Evolutionary conservation across 2,113 vertebrate genomes (phyloP).

Genomic region (Noturus placidus): DNA sequence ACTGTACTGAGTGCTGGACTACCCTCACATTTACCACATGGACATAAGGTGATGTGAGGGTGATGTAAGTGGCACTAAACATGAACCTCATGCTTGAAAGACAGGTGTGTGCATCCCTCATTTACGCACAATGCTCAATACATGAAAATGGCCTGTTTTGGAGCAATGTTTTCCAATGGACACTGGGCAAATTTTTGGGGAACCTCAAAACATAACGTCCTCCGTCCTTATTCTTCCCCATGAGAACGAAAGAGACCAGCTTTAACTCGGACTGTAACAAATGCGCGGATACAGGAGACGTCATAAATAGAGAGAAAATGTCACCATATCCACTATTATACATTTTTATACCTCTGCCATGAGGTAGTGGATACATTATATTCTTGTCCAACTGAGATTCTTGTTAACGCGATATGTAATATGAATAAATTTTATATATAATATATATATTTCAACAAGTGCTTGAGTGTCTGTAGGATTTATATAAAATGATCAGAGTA

Average conservation of each 20-base stretch:
- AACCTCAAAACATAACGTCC: not conserved
- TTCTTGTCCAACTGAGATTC: not conserved
- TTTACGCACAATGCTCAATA: not conserved
- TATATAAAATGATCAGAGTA: not conserved
- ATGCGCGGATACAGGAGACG: not conserved
- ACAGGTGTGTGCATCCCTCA: not conserved
- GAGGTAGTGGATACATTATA: too few species aligned
- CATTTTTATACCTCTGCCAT: not conserved
- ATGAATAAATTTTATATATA: too few species aligned
- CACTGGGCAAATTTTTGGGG: not conserved
- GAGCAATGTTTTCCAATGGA: too few species aligned
- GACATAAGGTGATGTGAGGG: not conserved
- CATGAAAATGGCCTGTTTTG: not conserved
- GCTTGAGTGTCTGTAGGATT: too few species aligned
- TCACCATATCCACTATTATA: not conserved
- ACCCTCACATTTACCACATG: not conserved
- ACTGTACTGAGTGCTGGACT: not conserved
- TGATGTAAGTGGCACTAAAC: not conserved
- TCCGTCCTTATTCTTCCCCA: not conserved
- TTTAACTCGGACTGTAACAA: not conserved
- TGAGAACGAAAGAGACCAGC: not conserved
- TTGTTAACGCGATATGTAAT: not conserved
- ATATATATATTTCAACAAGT: too few species aligned
- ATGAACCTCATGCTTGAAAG: not conserved
- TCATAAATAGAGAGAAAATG: not conserved